These are phyloP conservation scores for Leucoptera coffeella DNA, from an alignment of 2,888 invertebrate genomes.

Conservation along the genomic window DNA sequence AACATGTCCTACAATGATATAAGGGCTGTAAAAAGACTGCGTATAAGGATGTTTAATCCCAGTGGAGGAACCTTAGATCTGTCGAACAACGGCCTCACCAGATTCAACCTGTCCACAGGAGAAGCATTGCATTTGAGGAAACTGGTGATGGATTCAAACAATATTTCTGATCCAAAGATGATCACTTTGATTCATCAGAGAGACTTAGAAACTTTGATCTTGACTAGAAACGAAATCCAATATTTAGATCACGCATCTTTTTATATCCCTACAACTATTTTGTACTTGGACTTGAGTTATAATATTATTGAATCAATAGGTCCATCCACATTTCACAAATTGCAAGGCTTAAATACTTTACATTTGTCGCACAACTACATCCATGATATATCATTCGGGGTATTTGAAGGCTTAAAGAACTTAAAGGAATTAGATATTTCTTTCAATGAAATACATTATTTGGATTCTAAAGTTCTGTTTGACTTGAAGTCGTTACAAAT, in stretches of 20 bases:
- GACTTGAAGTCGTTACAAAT: constrained; percentile 21
- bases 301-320: constrained; percentile 19
- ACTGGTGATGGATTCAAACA: constrained; percentile 22
- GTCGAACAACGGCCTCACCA: constrained; percentile 23
- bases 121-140: constrained; percentile 18
- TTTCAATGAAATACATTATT: constrained; percentile 15
- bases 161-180: constrained; percentile 17
- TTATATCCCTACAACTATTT: constrained; percentile 16
- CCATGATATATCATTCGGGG: constrained; percentile 19
- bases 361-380: constrained; percentile 20
- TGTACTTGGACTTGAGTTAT: constrained; percentile 18
- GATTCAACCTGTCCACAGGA: constrained; percentile 16
- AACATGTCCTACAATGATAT: constrained; percentile 28
- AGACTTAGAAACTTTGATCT: constrained; percentile 17
- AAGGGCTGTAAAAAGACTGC: constrained; percentile 14
- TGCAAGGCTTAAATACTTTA: constrained; percentile 18
- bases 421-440: constrained; percentile 16
- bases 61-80: constrained; percentile 30
- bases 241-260: constrained; percentile 18
- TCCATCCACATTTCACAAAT: constrained; percentile 20
- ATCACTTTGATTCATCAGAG: constrained; percentile 19
- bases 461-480: constrained; percentile 25
- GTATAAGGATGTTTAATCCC: constrained; percentile 21
- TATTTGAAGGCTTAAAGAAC: constrained; percentile 18
- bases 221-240: constrained; percentile 22